Base-by-base conservation (phyloP, 2,113 vertebrate species). In the Paralichthys olivaceus region DNA sequence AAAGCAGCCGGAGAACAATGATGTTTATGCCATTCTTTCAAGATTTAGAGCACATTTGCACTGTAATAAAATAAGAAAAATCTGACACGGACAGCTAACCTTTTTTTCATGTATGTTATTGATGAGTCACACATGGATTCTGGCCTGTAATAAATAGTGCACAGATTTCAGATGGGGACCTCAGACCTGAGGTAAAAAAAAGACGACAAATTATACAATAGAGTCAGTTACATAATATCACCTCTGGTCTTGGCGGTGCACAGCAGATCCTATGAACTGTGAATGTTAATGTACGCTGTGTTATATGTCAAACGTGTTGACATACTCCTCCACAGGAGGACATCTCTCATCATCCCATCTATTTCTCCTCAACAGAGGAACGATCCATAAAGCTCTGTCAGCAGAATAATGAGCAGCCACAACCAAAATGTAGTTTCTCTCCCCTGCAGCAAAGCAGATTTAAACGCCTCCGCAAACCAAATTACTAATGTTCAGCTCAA, bases 281-380 rank as follows among this genome's bases (percentile, higher is more conserved):
- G 74, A 65, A 83, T 68, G 77, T 76, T 88, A 75, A 81, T 83
- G 75, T 58, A 55, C 61, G 55, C 58, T 49, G 74, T 71, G 64
- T 83, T 70, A 75, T 64, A 79, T 77, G 90, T 85, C 72, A 79
- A 70, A 89, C 85, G 81, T 88, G 85, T 84, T 90, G 89, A 91
- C 90, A 79, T 25, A 66, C 81, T 77, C 73, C 84, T 83, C 83
- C 80, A 71, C 81, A 76, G 77, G 62, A 85, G 77, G 60, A 66
- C 65, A 71, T 91, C 88, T 86, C 76, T 92, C 91, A 87, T 84
- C 84, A 75, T 68, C 47, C 65, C 61, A 64, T 78, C 82, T 61
- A 67, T 79, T 75, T 73, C 69, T 57, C 55, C 56, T 67, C 58
- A 59, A 59, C 61, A 77, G 62, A 81, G 64, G 11, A 73, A 81